Evolutionary conservation across 2,797 vertebrate species (phyloP), one percentile per base, ranked within the genome.

Genomic region (Pangasius macronema): DNA sequence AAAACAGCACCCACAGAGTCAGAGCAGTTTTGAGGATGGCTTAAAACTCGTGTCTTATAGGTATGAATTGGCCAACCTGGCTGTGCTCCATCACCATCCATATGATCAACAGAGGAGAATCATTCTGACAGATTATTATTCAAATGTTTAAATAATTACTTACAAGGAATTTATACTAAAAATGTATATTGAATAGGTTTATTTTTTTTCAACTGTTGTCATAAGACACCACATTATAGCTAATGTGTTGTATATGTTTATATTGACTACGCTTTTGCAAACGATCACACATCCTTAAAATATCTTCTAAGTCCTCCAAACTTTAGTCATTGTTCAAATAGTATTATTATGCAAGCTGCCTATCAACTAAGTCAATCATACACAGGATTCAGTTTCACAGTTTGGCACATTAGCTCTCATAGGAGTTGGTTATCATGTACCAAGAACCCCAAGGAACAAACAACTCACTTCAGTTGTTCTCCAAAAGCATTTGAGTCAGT

Each of bases 401-500:
- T 90, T 90, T 91, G 83, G 85, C 51, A 77, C 80, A 65, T 84
- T 67, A 82, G 24, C 76, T 88, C 82, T 85, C 83, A 76, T 85
- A 85, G 82, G 86, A 82, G 82, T 80, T 88, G 61, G 82, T 75
- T 85, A 68, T 67, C 63, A 80, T 20, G 8, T 70, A 81, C 77
- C 57, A 79, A 49, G 85, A 67, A 85, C 75, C 63, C 72, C 55
- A 51, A 82, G 55, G 88, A 82, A n/a, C 36, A 46, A 57, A 8
- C 39, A 57, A 59, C 33, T 85, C 87, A 68, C 86, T 65, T 67
- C 73, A 76, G 73, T 82, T 82, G 46, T 82, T 87, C 83, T 90
- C 55, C 81, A 82, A 36, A 85, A 57, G 51, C 33, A 20, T 76
- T 65, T 33, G 68, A 85, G 61, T 88, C 80, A 57, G 85, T 87